Evolutionary conservation across 1,140 invertebrate genomes (phyloP).

Genomic region (Marisa cornuarietis): DNA sequence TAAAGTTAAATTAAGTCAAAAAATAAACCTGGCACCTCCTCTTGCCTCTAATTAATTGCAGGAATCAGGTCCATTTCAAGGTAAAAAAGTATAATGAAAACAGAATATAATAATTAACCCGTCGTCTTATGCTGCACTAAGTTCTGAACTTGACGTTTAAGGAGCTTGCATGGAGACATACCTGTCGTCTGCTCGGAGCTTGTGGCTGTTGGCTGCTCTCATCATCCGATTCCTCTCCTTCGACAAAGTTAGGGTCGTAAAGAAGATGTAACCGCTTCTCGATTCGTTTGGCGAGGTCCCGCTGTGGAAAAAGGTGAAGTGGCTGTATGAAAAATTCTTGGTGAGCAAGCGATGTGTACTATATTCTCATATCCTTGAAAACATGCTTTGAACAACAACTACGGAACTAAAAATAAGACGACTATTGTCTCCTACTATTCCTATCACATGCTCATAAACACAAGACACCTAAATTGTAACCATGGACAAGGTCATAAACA

Average conservation of each 20-base stretch:
- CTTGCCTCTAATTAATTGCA: too few species aligned
- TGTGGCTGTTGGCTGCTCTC: neutral
- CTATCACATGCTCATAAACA: neutral
- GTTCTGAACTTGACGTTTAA: too few species aligned
- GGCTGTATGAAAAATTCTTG: neutral
- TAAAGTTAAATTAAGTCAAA: too few species aligned
- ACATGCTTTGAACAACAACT: neutral
- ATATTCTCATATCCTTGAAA: neutral
- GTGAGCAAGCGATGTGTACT: neutral
- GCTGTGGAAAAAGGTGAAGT: neutral
- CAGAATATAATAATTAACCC: too few species aligned
- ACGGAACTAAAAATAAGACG: neutral
- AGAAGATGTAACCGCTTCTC: constrained; percentile 19
- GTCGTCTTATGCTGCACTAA: too few species aligned
- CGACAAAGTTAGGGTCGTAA: constrained; percentile 15
- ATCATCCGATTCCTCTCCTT: neutral
- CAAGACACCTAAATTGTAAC: neutral
- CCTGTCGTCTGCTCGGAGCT: too few species aligned
- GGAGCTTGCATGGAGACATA: too few species aligned
- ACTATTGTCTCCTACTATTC: neutral
- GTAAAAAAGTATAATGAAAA: too few species aligned
- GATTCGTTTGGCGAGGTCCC: constrained; percentile 18
- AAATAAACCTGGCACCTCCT: too few species aligned
- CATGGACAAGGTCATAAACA: neutral
- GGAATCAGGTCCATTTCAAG: too few species aligned